These are phyloP conservation scores for Cheilosia variabilis DNA, from an alignment of 2,888 invertebrate species.

Conservation along the genomic window DNA sequence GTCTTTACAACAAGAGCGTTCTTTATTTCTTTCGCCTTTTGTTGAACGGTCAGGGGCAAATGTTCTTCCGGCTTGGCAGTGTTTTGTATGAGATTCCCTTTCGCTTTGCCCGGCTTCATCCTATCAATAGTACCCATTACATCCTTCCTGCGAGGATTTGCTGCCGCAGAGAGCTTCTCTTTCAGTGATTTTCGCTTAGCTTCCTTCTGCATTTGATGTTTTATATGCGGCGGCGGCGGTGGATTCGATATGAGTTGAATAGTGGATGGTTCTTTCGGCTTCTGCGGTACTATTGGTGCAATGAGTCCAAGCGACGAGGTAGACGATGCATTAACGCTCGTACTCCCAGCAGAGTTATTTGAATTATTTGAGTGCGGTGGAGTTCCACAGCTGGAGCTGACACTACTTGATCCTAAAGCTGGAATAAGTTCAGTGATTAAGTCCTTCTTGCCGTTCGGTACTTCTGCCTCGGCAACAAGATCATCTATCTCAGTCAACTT, in stretches of 20 bases:
- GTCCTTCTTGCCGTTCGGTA: constrained; percentile 77
- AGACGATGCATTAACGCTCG: constrained; percentile 77
- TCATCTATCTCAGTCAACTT: constrained; percentile 85
- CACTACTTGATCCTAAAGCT: constrained; percentile 77
- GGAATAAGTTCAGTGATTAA: constrained; percentile 77
- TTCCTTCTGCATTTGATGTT: constrained; percentile 83
- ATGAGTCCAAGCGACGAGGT: constrained; percentile 63
- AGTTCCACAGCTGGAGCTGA: constrained; percentile 81
- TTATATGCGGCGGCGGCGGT: constrained; percentile 82
- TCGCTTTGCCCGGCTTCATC: constrained; percentile 93
- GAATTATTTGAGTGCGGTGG: constrained; percentile 82
- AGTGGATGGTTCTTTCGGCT: constrained; percentile 81
- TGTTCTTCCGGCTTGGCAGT: constrained; percentile 86
- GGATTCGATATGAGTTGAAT: constrained; percentile 82
- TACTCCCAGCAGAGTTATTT: constrained; percentile 81
- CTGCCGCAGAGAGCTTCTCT: constrained; percentile 82
- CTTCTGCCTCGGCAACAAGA: constrained; percentile 82
- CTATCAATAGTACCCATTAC: constrained; percentile 93
- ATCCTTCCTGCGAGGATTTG: constrained; percentile 86
- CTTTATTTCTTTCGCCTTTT: constrained; percentile 86
- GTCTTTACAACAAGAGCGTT: constrained; percentile 86
- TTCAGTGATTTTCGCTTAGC: constrained; percentile 83
- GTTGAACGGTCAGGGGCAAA: constrained; percentile 84
- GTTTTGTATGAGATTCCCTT: constrained; percentile 92
- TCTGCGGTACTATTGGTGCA: constrained; percentile 76